These are phyloP conservation scores for Harlomillsia oculata DNA, from an alignment of 1,140 invertebrate genomes.

Conservation along the genomic window DNA sequence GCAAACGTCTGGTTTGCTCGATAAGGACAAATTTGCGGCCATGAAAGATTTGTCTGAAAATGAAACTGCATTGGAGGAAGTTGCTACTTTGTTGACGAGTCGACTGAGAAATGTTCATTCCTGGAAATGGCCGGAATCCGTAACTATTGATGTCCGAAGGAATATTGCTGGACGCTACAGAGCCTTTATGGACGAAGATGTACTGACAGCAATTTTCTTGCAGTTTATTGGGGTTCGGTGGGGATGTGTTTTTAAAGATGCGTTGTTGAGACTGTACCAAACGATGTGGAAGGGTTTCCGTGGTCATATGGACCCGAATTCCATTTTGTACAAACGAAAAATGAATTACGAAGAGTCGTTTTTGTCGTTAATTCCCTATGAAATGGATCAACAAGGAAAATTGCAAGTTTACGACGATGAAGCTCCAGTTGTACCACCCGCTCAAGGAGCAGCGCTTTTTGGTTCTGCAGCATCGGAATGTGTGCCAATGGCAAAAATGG, in stretches of 20 bases:
- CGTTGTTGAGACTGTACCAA: constrained; percentile 11
- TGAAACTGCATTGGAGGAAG: constrained; percentile 15
- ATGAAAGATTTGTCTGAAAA: constrained; percentile 15
- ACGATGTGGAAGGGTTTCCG: constrained; percentile 10
- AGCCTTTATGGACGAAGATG: constrained; percentile 22
- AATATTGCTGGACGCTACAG: constrained; percentile 8
- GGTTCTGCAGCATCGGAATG: too few relatives aligned
- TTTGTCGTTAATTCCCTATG: not conserved
- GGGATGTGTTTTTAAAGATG: not conserved
- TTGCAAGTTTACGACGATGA: too few relatives aligned
- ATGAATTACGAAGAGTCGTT: not conserved
- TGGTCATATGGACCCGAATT: too few relatives aligned
- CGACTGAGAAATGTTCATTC: constrained; percentile 7
- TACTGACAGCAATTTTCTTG: constrained; percentile 18
- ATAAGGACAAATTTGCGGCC: constrained; percentile 5
- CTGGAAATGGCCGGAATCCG: constrained; percentile 14
- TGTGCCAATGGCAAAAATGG: too few relatives aligned
- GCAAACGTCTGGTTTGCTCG: constrained; percentile 8
- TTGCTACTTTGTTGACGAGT: constrained; percentile 14
- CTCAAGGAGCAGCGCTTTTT: too few relatives aligned
- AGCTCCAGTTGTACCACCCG: too few relatives aligned
- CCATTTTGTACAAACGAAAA: too few relatives aligned
- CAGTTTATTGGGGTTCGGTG: constrained; percentile 22
- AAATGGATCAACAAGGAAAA: not conserved
- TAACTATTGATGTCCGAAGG: constrained; percentile 13